phyloP scores from a whole-genome alignment of 1,140 invertebrate genomes.

The Euwallacea similis region DNA sequence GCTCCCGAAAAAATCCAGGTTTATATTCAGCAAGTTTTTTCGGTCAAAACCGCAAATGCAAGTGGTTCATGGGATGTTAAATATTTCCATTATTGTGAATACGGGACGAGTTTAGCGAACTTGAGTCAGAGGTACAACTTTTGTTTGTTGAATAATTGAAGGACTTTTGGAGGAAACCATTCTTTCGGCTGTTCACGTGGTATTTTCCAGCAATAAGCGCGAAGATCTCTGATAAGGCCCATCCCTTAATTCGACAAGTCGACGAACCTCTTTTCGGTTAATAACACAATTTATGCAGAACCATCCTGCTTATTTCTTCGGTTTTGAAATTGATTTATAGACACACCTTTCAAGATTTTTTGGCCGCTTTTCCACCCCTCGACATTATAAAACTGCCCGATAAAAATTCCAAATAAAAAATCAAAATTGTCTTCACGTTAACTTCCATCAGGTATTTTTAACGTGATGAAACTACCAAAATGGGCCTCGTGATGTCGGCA shows the following conservation, averaged over 20 bases:
- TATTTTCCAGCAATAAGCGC: conserved; percentile 21
- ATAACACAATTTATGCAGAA: conserved; percentile 25
- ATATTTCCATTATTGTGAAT: conserved; percentile 32
- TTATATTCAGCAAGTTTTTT: conserved; percentile 31
- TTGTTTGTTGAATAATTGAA: too few relatives aligned
- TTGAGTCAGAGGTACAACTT: neutral
- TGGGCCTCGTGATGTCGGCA: conserved; percentile 28
- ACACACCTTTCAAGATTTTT: too few relatives aligned
- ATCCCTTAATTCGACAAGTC: conserved; percentile 29
- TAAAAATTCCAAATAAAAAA: conserved; percentile 37
- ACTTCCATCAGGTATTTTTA: conserved; percentile 32
- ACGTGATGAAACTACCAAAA: conserved; percentile 39
- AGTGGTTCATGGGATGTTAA: conserved; percentile 26
- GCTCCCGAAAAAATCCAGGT: conserved; percentile 24
- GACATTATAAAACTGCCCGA: conserved; percentile 2
- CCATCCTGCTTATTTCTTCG: neutral
- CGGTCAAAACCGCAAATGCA: conserved; percentile 27
- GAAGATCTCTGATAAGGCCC: conserved; percentile 30
- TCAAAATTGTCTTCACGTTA: conserved; percentile 38
- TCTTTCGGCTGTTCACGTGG: conserved; percentile 17
- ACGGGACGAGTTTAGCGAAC: conserved; percentile 15
- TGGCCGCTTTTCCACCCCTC: too few relatives aligned
- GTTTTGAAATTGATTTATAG: neutral
- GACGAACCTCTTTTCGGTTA: conserved; percentile 24
- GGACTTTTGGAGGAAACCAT: too few relatives aligned